Percentiles rank a stretch among this genome's conserved stretches.
These are phyloP conservation scores for Intellagama lesueurii DNA, from an alignment of 2,797 vertebrate genomes.

Conservation along the genomic window DNA sequence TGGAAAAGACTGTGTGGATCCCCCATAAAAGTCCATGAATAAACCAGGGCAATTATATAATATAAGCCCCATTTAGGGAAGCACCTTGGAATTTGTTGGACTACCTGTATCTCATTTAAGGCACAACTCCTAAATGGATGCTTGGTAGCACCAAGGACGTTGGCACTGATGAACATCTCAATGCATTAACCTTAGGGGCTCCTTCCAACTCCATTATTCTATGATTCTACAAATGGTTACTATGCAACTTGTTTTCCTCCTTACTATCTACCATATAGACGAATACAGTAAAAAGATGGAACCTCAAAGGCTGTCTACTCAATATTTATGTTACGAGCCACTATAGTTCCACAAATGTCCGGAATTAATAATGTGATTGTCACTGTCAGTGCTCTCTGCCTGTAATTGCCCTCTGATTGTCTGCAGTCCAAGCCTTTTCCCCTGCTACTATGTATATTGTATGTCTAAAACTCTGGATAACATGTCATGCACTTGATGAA, in stretches of 20 bases:
- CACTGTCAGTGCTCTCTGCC: too few relatives aligned
- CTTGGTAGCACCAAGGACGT: background rate
- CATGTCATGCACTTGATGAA: too few relatives aligned
- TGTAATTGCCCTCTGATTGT: too few relatives aligned
- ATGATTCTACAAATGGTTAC: too few relatives aligned
- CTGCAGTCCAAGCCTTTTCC: too few relatives aligned
- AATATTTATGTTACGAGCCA: too few relatives aligned
- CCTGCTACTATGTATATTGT: too few relatives aligned
- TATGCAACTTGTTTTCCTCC: background rate
- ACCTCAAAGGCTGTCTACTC: background rate
- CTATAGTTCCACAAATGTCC: too few relatives aligned
- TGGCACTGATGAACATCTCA: background rate
- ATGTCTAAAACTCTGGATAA: too few relatives aligned
- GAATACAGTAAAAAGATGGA: background rate
- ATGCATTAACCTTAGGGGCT: background rate
- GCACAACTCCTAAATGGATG: background rate
- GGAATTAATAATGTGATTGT: too few relatives aligned
- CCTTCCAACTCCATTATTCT: too few relatives aligned
- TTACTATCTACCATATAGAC: background rate
- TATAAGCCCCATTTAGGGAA: background rate
- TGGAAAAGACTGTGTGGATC: background rate
- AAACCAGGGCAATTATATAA: background rate
- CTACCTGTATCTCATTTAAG: background rate
- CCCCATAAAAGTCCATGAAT: background rate
- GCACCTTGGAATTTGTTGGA: background rate